Percentiles rank a stretch among this genome's conserved stretches.
Conservation (phyloP, 1,140 invertebrate genomes). For the Pteromalus puparum region DNA sequence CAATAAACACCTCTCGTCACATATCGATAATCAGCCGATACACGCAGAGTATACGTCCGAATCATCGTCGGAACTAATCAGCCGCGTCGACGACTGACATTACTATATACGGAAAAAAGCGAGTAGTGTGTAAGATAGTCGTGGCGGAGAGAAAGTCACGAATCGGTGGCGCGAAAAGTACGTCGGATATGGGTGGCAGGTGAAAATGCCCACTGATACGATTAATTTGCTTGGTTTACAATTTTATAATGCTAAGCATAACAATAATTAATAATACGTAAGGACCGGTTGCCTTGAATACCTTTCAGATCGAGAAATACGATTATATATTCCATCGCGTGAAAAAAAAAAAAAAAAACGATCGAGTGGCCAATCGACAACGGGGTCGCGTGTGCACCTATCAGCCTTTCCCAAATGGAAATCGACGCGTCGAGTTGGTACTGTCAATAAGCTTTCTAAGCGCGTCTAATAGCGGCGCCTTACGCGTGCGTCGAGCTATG, state of each 20-base stretch:
- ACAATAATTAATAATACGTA: too few species aligned
- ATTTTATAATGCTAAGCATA: too few species aligned
- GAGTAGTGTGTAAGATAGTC: too few species aligned
- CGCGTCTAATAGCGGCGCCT: slow-evolving; percentile 50
- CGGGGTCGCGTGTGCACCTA: not conserved
- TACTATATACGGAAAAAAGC: not conserved
- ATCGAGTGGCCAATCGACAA: not conserved
- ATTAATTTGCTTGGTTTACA: not conserved
- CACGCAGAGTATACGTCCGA: not conserved
- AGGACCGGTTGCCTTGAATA: too few species aligned
- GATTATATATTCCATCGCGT: too few species aligned
- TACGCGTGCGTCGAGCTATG: not conserved
- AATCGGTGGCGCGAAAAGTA: not conserved
- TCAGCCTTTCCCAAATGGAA: slow-evolving; percentile 57
- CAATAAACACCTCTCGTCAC: not conserved
- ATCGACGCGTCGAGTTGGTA: slow-evolving; percentile 52
- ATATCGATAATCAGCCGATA: not conserved
- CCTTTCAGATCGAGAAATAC: too few species aligned
- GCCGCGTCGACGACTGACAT: not conserved
- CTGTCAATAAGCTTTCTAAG: slow-evolving; percentile 61
- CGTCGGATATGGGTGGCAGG: not conserved
- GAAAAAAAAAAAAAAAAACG: not conserved
- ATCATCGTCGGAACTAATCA: not conserved
- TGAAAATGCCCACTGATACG: not conserved
- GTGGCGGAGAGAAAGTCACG: not conserved